Evolutionary conservation across 53 echinoderm and acorn worm genomes (phyloP), one percentile per base, ranked within the genome.

Genomic region (Arbacia lixula): DNA sequence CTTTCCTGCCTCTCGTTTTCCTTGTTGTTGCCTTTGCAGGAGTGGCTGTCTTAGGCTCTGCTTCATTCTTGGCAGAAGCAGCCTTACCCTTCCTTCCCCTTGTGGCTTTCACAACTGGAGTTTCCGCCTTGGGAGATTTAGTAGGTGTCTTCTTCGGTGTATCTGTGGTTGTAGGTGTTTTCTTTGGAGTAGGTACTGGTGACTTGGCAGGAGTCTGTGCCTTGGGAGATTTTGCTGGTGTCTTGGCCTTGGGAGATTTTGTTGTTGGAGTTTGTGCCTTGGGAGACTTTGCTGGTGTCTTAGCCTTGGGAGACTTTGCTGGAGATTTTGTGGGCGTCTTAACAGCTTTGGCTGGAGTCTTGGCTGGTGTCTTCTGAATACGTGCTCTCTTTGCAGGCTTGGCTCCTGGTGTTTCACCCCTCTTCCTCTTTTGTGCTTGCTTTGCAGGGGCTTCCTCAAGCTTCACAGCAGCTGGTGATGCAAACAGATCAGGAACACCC

Each of bases 401-500:
- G 36, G 84, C 86, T 19, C 78, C 53, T 21, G 87, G 90, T 16
- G 90, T 85, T 3, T 80, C 68, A 9, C 38, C 64, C 58, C 86
- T 71, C 68, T 92, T 88, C 56, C 88, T 87, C 40, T 92, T 92
- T 40, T 83, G 19, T 55, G 82, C 58, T 16, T 64, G 85, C 63
- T 84, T 74, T 27, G 71, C 39, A 16, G 80, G 52, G 12, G 85
- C 54, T 19, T 88, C 83, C n/a, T 49, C 40, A 26, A 68, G 28
- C 28, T 53, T 82, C 30, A 88, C 34, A 2, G 71, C 55, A 43
- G 86, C 68, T 10, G 88, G 93, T 4, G 91, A 84, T 22, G 91
- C 30, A 64, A 92, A 86, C 31, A 99, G 54, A 41, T 90, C 90
- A 56, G 99, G 90, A 27, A 99, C 65, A 41, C 99, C 99, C 66